A percentile compares a stretch with the other conserved stretches of the same genome.
phyloP scores from a whole-genome alignment of 2,113 vertebrate species.

The Heteronetta atricapilla region DNA sequence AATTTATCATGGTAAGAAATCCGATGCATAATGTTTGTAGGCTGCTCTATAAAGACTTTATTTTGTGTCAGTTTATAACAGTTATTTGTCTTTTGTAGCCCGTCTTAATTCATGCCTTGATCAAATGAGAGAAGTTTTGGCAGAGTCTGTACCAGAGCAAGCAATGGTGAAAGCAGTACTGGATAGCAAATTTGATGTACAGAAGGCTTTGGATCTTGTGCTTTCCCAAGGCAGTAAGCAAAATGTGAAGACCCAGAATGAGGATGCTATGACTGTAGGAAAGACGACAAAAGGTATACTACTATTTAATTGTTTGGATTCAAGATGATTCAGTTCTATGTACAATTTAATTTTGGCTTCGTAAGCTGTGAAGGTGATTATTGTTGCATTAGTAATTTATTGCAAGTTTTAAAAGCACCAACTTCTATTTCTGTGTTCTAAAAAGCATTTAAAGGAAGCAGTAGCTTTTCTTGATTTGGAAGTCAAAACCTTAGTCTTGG shows the following conservation, averaged over 20 bases:
- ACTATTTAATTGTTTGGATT: slow-evolving; percentile 52
- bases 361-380: not conserved
- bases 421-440: not conserved
- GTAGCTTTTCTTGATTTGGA: not conserved
- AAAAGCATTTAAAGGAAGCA: not conserved
- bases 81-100: slow-evolving; percentile 76
- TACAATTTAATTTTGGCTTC: not conserved
- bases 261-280: slow-evolving; percentile 61
- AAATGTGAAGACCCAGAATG: slow-evolving; percentile 65
- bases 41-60: not conserved
- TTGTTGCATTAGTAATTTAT: not conserved
- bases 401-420: not conserved
- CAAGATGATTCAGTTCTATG: slow-evolving; percentile 3
- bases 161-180: slow-evolving; percentile 86
- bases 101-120: slow-evolving; percentile 93
- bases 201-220: slow-evolving; percentile 88
- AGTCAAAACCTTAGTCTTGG: not conserved
- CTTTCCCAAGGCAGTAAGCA: slow-evolving; percentile 83
- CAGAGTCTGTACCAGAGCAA: slow-evolving; percentile 87
- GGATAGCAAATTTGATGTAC: slow-evolving; percentile 86
- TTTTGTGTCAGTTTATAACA: not conserved
- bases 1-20: not conserved
- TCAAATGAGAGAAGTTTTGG: slow-evolving; percentile 91
- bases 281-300: slow-evolving; percentile 88
- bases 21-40: not conserved